Evolutionary conservation across 2,888 invertebrate genomes (phyloP).

Genomic region (Tachystola acroxantha): DNA sequence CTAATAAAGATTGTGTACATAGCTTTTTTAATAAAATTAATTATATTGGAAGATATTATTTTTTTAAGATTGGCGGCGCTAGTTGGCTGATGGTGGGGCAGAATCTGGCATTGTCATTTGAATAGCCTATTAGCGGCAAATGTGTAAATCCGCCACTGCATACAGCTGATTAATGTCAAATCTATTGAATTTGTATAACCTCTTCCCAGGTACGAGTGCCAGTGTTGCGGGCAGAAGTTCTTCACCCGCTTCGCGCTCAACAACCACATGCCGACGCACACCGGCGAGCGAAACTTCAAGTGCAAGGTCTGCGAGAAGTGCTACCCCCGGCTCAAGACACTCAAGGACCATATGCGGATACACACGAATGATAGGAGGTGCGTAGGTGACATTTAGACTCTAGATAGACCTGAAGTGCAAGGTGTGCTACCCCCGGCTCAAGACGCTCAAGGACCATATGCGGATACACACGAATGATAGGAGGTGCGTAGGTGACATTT

Average conservation of each 20-base stretch:
- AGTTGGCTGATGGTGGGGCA: too few relatives aligned
- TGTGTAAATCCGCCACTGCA: too few relatives aligned
- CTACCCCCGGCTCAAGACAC: constrained; percentile 58
- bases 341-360: constrained; percentile 61
- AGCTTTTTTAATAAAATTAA: too few relatives aligned
- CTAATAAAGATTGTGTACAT: too few relatives aligned
- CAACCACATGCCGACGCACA: constrained; percentile 69
- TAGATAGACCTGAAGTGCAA: constrained; percentile 65
- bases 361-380: constrained; percentile 53
- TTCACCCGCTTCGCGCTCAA: constrained; percentile 63
- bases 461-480: constrained; percentile 61
- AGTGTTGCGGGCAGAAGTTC: constrained; percentile 63
- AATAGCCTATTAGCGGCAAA: too few relatives aligned
- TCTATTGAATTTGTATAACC: too few relatives aligned
- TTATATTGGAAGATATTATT: too few relatives aligned
- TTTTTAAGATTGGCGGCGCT: too few relatives aligned
- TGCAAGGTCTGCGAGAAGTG: constrained; percentile 65
- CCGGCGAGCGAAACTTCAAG: constrained; percentile 60
- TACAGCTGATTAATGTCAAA: too few relatives aligned
- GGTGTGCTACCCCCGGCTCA: constrained; percentile 55
- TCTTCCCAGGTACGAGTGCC: constrained; percentile 54
- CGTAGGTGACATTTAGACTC: too few relatives aligned
- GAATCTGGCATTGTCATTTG: too few relatives aligned
- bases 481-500: too few relatives aligned
- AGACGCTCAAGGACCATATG: constrained; percentile 62